These are phyloP conservation scores for Margaritifera margaritifera DNA, from an alignment of 2,888 invertebrate genomes.

Conservation along the genomic window DNA sequence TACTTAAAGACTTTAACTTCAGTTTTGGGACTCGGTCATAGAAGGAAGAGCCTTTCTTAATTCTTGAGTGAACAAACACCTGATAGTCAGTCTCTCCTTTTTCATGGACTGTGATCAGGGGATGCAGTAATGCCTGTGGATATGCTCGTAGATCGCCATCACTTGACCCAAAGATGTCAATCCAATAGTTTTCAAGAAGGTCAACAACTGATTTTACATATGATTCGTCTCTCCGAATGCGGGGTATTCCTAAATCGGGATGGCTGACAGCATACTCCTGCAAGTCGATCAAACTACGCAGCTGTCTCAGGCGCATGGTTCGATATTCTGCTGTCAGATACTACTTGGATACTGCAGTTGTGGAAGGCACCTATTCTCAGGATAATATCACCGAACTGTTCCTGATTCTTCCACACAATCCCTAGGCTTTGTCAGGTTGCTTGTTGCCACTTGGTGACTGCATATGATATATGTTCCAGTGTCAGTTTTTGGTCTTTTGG, in stretches of 20 bases:
- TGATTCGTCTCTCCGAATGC: slow-evolving; percentile 5
- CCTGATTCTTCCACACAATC: too few species aligned
- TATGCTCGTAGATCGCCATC: slow-evolving; percentile 15
- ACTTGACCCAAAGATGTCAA: slow-evolving; percentile 19
- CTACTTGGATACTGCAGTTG: slow-evolving; percentile 27
- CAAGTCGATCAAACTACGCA: slow-evolving; percentile 6
- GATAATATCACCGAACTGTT: too few species aligned
- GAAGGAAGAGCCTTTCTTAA: neutral
- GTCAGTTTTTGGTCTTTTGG: too few species aligned
- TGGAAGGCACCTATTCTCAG: too few species aligned
- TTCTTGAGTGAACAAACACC: too few species aligned
- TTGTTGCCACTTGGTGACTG: too few species aligned
- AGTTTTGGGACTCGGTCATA: slow-evolving; percentile 32
- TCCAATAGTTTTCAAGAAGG: slow-evolving; percentile 21
- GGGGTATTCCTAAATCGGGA: slow-evolving; percentile 1
- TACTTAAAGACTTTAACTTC: slow-evolving; percentile 30
- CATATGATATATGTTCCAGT: too few species aligned
- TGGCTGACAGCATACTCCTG: neutral
- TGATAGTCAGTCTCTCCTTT: too few species aligned
- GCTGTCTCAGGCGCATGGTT: slow-evolving; percentile 8
- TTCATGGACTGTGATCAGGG: too few species aligned
- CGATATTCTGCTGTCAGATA: slow-evolving; percentile 34
- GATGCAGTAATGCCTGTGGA: slow-evolving; percentile 11
- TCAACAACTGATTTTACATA: slow-evolving; percentile 4
- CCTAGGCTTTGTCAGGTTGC: too few species aligned